A percentile compares a stretch with the other conserved stretches of the same genome.
Conservation (phyloP, 2,113 vertebrate species). For the Psilopsiagon aurifrons region DNA sequence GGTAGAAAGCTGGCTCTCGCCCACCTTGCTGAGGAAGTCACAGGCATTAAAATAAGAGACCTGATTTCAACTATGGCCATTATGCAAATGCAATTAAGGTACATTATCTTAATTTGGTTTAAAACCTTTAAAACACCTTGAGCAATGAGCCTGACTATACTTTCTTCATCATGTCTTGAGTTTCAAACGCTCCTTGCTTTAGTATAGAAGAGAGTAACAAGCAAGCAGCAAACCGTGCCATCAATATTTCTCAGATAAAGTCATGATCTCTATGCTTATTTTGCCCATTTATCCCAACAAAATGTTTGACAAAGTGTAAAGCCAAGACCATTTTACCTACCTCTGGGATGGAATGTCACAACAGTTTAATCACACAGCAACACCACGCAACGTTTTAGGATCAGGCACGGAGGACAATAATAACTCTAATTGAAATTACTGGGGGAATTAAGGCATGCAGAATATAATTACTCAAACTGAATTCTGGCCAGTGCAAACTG, state of each 20-base stretch:
- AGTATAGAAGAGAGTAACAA: neutral
- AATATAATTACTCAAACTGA: slow-evolving; percentile 46
- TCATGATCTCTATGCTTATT: neutral
- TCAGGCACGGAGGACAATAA: slow-evolving; percentile 20
- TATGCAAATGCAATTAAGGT: slow-evolving; percentile 65
- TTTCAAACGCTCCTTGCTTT: neutral
- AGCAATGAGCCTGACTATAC: slow-evolving; percentile 41
- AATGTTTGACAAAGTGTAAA: neutral
- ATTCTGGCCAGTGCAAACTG: slow-evolving; percentile 50
- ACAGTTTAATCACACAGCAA: slow-evolving; percentile 22
- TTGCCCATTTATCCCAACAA: slow-evolving; percentile 14
- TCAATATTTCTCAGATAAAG: neutral
- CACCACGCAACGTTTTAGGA: neutral
- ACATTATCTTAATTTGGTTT: slow-evolving; percentile 52
- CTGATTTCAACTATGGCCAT: slow-evolving; percentile 51
- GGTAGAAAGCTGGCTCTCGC: neutral
- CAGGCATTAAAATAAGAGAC: neutral
- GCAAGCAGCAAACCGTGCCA: neutral
- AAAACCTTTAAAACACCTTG: slow-evolving; percentile 57
- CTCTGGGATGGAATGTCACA: slow-evolving; percentile 16
- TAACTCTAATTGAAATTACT: slow-evolving; percentile 51
- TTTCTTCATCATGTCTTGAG: neutral
- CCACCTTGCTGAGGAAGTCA: neutral
- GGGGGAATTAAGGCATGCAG: slow-evolving; percentile 52
- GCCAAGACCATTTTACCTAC: slow-evolving; percentile 35